Evolutionary conservation across 2,797 vertebrate species (phyloP), one percentile per base, ranked within the genome.

Genomic region (Arrhamphus sclerolepis): DNA sequence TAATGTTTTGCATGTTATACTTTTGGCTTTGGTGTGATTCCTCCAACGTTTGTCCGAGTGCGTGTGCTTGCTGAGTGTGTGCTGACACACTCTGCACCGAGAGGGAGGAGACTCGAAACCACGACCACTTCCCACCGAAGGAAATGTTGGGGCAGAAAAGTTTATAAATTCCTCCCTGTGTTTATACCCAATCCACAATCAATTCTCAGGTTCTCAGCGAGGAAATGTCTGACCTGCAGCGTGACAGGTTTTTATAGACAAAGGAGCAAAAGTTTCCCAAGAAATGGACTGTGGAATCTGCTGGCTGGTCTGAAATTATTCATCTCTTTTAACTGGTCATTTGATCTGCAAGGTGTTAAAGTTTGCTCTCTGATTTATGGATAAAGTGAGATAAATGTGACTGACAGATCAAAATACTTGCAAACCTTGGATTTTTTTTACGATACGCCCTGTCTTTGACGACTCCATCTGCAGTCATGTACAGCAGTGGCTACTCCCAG

Each of bases 401-500:
- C 4, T 49, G 56, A 14, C 6, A 2, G 6, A 14, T 64, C 14
- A 13, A 44, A 20, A 2, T 18, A n/a, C 53, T n/a, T 42, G 66
- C 4, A 26, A 19, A 2, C 10, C 2, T 70, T 21, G 46, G 34
- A 51, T 31, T 47, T 17, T 11, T 31, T 47, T 17, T 11, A 16
- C 1, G 11, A 14, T 7, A 16, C 28, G n/a, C n/a, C n/a, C 4
- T 43, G 21, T 20, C 16, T 58, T 9, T 11, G 4, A 66, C 14
- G 7, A 18, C 2, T 56, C 28, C 10, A 29, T 20, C 52, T 20
- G 21, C 59, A 71, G 3, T 44, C 5, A 94, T 92, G 92, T 93
- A 94, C 55, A 83, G 78, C 53, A 84, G 78, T 7, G 81, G 80
- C 31, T 94, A 92, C 64, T 78, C 90, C 17, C 81, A 89, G 50